Percentiles rank a stretch among this genome's conserved stretches.
Conservation (phyloP, 2,797 vertebrate species). For the Serranus cabrilla region DNA sequence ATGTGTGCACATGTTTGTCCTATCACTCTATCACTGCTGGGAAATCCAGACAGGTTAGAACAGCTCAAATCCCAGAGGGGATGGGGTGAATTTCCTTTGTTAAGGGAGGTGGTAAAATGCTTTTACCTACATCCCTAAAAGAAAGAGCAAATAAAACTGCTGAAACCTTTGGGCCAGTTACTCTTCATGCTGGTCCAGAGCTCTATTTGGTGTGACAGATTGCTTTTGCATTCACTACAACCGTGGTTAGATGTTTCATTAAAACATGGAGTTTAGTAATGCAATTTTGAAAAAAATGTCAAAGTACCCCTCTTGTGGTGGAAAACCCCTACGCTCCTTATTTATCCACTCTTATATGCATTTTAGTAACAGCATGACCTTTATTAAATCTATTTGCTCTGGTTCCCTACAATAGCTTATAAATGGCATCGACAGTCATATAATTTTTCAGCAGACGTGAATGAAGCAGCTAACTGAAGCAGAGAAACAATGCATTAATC, state of each 20-base stretch:
- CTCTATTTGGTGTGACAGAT: background rate
- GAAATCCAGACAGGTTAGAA: slow-evolving; percentile 53
- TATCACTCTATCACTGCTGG: slow-evolving; percentile 22
- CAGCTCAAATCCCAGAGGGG: slow-evolving; percentile 46
- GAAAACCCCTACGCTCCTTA: background rate
- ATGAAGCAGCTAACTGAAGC: slow-evolving; percentile 2
- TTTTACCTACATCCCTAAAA: background rate
- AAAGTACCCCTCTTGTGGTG: background rate
- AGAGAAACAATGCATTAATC: slow-evolving; percentile 19
- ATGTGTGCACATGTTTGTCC: slow-evolving; percentile 2
- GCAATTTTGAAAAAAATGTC: background rate
- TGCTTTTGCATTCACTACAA: background rate
- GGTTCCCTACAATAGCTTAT: slow-evolving; percentile 3
- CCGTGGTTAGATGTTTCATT: background rate
- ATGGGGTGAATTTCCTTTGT: slow-evolving; percentile 44
- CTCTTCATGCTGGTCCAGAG: background rate
- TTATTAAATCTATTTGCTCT: slow-evolving; percentile 7
- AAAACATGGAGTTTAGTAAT: background rate
- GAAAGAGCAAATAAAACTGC: background rate
- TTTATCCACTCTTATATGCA: background rate
- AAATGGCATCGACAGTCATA: slow-evolving; percentile 5
- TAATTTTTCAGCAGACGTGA: slow-evolving; percentile 9
- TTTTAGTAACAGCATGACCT: background rate
- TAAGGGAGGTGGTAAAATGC: slow-evolving; percentile 13
- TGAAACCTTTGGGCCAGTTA: background rate